These are phyloP conservation scores for Stratiomys singularior DNA, from an alignment of 2,888 invertebrate genomes.

Conservation along the genomic window DNA sequence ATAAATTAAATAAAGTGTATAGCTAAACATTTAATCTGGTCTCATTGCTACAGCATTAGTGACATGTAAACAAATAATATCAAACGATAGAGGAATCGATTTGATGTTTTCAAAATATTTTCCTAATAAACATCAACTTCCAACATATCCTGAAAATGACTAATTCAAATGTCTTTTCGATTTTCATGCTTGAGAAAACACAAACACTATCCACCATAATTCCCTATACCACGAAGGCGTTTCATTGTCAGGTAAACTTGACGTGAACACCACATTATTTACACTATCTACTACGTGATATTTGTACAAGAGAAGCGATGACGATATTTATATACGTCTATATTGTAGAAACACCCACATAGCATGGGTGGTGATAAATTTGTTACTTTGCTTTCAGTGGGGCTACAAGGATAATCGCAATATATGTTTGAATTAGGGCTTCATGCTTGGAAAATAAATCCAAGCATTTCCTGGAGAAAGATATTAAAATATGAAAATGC, in stretches of 20 bases:
- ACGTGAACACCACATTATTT: constrained; percentile 1
- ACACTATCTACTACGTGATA: constrained; percentile 20
- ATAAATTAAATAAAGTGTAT: no score
- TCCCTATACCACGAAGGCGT: background rate
- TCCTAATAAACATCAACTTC: background rate
- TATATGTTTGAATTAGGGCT: background rate
- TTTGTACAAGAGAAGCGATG: background rate
- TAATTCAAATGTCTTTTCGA: background rate
- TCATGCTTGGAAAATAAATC: no score
- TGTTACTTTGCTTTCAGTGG: background rate
- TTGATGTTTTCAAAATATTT: background rate
- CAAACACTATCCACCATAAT: background rate
- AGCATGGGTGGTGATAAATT: background rate
- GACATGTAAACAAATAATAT: no score
- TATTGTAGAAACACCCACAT: constrained; percentile 7
- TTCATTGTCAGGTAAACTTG: background rate
- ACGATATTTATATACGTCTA: background rate
- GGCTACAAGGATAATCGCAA: background rate
- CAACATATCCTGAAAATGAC: background rate
- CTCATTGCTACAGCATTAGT: no score
- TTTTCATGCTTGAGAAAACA: background rate
- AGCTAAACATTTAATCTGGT: no score
- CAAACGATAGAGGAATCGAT: no score
- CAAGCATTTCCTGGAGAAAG: no score
- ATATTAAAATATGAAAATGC: no score